Evolutionary conservation across 2,113 vertebrate genomes (phyloP).

Genomic region (Bubalus kerabau): DNA sequence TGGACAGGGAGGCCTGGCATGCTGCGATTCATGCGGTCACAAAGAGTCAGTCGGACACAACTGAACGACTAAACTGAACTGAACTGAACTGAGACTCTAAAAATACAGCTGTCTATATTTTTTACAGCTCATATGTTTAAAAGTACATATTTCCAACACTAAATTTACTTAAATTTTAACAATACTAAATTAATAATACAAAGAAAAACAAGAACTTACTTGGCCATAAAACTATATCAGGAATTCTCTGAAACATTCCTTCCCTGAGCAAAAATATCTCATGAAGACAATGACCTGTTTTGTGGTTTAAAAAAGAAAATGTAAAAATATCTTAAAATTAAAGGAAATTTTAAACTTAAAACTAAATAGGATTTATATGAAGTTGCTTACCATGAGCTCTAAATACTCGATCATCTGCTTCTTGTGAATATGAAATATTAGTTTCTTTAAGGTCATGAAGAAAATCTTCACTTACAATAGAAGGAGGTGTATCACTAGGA

Average conservation of each 20-base stretch:
- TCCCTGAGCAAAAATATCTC: constrained; percentile 97
- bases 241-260: constrained; percentile 92
- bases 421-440: constrained; percentile 89
- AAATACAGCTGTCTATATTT: not conserved
- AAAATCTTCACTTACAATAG: constrained; percentile 91
- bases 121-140: constrained; percentile 4
- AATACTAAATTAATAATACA: constrained; percentile 33
- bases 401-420: constrained; percentile 94
- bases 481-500: constrained; percentile 85
- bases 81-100: not conserved
- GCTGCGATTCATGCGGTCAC: too few relatives aligned
- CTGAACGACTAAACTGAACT: too few relatives aligned
- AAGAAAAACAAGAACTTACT: constrained; percentile 81
- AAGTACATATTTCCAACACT: not conserved
- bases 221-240: constrained; percentile 97
- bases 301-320: constrained; percentile 62
- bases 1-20: too few relatives aligned
- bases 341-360: constrained; percentile 11
- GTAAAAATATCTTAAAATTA: constrained; percentile 54
- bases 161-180: constrained; percentile 36
- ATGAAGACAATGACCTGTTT: constrained; percentile 95
- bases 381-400: constrained; percentile 90
- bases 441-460: constrained; percentile 90
- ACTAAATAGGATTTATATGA: constrained; percentile 8
- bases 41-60: too few relatives aligned